Evolutionary conservation across 2,113 vertebrate genomes (phyloP), one percentile per base, ranked within the genome.

Genomic region (Grallaria varia): DNA sequence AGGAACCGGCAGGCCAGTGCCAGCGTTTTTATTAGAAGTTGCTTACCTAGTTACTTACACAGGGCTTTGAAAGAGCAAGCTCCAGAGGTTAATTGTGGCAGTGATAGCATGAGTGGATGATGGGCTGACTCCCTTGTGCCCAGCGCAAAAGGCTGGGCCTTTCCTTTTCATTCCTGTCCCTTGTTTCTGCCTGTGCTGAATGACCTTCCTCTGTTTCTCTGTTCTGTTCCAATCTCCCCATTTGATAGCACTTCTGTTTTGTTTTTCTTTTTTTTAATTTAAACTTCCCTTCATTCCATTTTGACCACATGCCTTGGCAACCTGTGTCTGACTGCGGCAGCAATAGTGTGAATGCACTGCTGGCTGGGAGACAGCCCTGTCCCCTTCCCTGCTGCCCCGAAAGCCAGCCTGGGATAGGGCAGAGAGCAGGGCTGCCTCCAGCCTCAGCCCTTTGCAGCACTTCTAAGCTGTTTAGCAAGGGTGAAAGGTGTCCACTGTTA

Each of bases 241-340:
- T 71, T 56, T 79, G 55, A 94, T 10, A 87, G 14, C 60, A 56
- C 17, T 35, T 44, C 31, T 76, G n/a, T 44, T 44, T 59, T 3
- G 4, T 23, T 35, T 59, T 30, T 31, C 25, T 21, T 42, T n/a
- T 64, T 55, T 42, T 52, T 1, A 25, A 23, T 30, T 84, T 47
- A 68, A 24, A 93, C 90, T 80, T 96, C 49, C 91, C 87, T 73
- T 81, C 3, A 0, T 55, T 83, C 91, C 90, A 39, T 85, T 90
- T 84, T 89, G n/a, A 91, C 58, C 45, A 95, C 81, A 50, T 96
- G 81, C 91, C 10, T 91, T 62, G 35, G 42, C 95, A 94, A 89
- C 39, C 91, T 19, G 22, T 50, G 49, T 90, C 76, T 79, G 81
- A 89, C 66, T 27, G n/a, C 59, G 52, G 77, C 62, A 84, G 66